A percentile compares a stretch with the other conserved stretches of the same genome.
phyloP scores from a whole-genome alignment of 2,888 invertebrate species.

The Nysson spinosus region DNA sequence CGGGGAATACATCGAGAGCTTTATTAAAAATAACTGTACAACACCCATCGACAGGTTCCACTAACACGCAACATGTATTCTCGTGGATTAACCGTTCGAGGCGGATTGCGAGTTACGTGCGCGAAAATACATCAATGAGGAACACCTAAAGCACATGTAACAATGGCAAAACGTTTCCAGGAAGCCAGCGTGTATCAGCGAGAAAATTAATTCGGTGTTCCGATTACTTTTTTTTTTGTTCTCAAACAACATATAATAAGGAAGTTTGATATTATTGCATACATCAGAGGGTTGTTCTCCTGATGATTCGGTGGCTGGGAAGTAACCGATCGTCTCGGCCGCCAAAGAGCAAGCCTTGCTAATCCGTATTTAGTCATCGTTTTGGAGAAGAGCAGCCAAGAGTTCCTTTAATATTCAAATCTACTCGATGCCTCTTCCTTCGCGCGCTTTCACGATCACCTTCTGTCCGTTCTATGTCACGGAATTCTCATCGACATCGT shows the following conservation, averaged over 20 bases:
- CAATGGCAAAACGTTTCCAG: conserved; percentile 1
- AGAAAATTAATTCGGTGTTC: conserved; percentile 11
- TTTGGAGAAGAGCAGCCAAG: conserved; percentile 3
- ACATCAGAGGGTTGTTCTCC: conserved; percentile 77
- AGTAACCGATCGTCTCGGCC: conserved; percentile 71
- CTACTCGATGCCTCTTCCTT: conserved; percentile 1
- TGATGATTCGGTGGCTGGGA: conserved; percentile 73
- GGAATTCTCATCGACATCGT: not conserved
- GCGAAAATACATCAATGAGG: conserved; percentile 18
- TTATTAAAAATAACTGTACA: conserved; percentile 49
- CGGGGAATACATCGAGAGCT: conserved; percentile 37
- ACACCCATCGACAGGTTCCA: conserved; percentile 15
- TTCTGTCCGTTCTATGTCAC: conserved; percentile 3
- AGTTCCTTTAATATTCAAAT: conserved; percentile 15
- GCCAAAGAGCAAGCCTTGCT: conserved; percentile 73
- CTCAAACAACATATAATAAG: conserved; percentile 46
- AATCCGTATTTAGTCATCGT: conserved; percentile 75
- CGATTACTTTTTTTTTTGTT: not conserved
- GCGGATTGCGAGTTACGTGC: conserved; percentile 7
- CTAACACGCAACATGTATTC: conserved; percentile 3
- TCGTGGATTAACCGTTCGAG: conserved; percentile 2
- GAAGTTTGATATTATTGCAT: conserved; percentile 55
- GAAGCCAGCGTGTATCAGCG: conserved; percentile 32
- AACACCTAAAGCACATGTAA: conserved; percentile 50
- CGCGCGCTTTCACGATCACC: conserved; percentile 34